phyloP scores from a whole-genome alignment of 2,797 vertebrate species.

The Mus caroli region DNA sequence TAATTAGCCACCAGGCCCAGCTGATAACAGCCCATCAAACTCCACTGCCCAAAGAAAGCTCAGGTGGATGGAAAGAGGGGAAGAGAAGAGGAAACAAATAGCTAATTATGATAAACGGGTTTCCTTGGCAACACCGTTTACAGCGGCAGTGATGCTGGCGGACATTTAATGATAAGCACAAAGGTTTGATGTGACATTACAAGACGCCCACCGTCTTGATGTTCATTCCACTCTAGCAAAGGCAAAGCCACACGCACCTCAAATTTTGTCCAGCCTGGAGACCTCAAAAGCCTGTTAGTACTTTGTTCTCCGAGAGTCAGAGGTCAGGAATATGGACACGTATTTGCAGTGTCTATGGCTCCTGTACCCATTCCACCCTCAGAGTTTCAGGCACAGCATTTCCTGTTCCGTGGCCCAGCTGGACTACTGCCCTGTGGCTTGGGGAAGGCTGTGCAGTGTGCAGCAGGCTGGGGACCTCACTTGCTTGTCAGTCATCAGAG shows the following conservation, averaged over 20 bases:
- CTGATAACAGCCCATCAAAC: constrained; percentile 65
- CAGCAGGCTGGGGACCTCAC: no score
- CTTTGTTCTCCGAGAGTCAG: background rate
- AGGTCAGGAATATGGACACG: background rate
- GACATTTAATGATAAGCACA: constrained; percentile 84
- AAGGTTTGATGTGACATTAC: constrained; percentile 83
- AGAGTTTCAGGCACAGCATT: background rate
- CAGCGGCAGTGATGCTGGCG: constrained; percentile 77
- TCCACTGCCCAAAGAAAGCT: constrained; percentile 68
- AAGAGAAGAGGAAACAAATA: constrained; percentile 76
- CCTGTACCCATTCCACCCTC: background rate
- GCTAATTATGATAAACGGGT: constrained; percentile 86
- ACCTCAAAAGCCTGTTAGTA: constrained; percentile 3
- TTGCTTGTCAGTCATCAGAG: background rate
- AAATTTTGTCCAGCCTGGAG: constrained; percentile 48
- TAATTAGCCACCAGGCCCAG: constrained; percentile 73
- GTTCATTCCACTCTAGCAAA: constrained; percentile 73
- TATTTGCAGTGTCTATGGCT: background rate
- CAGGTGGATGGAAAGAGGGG: constrained; percentile 55
- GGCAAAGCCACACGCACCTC: constrained; percentile 71
- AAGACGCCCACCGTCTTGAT: constrained; percentile 53
- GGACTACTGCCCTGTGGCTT: background rate
- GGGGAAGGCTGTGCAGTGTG: background rate
- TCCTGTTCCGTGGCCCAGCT: background rate
- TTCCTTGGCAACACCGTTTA: constrained; percentile 88